Evolutionary conservation across 2,888 invertebrate species (phyloP).

Genomic region (Orchesellides sinensis): DNA sequence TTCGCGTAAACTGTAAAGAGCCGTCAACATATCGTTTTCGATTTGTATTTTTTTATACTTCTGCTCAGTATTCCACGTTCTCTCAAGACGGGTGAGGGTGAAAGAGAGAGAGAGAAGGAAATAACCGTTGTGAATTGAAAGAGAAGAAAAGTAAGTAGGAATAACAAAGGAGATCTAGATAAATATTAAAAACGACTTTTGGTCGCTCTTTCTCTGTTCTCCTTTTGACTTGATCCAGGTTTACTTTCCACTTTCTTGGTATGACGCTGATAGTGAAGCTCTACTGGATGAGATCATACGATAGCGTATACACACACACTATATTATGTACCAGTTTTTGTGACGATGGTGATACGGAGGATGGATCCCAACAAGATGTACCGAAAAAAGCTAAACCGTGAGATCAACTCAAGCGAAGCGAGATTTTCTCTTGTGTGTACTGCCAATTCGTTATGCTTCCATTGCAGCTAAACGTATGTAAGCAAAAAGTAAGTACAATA

Average conservation of each 20-base stretch:
- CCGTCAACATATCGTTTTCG: constrained; percentile 28
- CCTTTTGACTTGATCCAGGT: constrained; percentile 20
- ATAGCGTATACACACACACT: no score
- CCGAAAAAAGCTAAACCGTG: constrained; percentile 74
- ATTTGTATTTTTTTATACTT: no score
- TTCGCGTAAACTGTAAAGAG: constrained; percentile 14
- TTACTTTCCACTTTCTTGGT: neutral
- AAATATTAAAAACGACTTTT: constrained; percentile 75
- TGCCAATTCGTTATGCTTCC: neutral
- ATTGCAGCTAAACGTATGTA: no score
- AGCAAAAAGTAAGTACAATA: constrained; percentile 41
- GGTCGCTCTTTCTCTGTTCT: constrained; percentile 60
- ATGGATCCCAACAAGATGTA: constrained; percentile 73
- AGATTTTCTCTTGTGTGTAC: neutral
- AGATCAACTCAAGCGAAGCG: constrained; percentile 46
- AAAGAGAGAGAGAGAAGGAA: neutral
- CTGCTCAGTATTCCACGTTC: constrained; percentile 50
- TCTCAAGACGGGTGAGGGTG: constrained; percentile 35
- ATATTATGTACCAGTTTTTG: neutral
- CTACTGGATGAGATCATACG: no score
- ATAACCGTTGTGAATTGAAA: constrained; percentile 72
- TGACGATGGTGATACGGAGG: constrained; percentile 11
- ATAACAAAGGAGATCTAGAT: constrained; percentile 75
- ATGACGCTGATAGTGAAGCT: constrained; percentile 32
- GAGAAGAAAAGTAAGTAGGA: constrained; percentile 70